Percentiles rank a stretch among this genome's conserved stretches.
phyloP scores from a whole-genome alignment of 2,113 vertebrate genomes.

The Paralichthys olivaceus region DNA sequence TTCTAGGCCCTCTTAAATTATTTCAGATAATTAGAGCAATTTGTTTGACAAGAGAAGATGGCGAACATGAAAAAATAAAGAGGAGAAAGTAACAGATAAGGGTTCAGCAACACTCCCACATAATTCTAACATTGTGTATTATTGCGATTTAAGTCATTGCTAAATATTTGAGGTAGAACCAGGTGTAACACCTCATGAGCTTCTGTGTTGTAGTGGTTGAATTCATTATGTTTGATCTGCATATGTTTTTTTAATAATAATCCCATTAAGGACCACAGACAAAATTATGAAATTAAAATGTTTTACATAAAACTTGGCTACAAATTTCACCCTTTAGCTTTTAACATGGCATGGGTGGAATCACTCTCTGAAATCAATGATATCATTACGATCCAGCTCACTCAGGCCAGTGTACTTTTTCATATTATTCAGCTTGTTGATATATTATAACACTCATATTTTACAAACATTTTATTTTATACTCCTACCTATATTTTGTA shows the following conservation, averaged over 20 bases:
- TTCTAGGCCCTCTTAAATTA: neutral
- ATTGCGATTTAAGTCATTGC: neutral
- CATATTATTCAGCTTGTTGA: too few species aligned
- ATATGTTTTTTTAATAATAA: neutral
- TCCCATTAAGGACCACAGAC: neutral
- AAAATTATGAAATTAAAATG: too few species aligned
- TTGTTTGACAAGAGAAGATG: neutral
- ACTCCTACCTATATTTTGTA: too few species aligned
- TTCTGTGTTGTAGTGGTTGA: neutral
- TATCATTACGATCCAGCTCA: too few species aligned
- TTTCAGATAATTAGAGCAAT: slow-evolving; percentile 17
- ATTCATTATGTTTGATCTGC: neutral
- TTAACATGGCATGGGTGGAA: too few species aligned
- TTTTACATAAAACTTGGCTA: too few species aligned
- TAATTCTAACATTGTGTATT: neutral
- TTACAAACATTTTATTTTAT: too few species aligned
- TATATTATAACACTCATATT: too few species aligned
- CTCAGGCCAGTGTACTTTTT: too few species aligned
- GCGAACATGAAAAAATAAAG: neutral
- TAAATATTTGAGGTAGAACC: slow-evolving; percentile 8
- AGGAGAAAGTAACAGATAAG: neutral
- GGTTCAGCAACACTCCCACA: neutral
- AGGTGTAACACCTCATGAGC: neutral
- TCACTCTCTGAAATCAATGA: too few species aligned
- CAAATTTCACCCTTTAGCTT: too few species aligned